Evolutionary conservation across 2,113 vertebrate genomes (phyloP), one percentile per base, ranked within the genome.

Genomic region (Speoplatyrhinus poulsoni): DNA sequence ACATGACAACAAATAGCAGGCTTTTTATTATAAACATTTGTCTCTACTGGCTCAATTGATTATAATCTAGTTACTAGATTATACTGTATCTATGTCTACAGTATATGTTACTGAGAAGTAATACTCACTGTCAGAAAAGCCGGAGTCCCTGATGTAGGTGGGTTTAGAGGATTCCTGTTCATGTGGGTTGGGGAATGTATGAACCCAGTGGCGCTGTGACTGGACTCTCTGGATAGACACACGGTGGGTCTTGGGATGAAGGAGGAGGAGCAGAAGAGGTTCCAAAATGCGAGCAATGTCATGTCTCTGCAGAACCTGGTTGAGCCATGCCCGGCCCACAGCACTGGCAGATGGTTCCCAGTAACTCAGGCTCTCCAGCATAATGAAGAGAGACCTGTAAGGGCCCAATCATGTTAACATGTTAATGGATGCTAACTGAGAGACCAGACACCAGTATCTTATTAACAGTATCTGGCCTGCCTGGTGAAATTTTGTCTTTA

Each of bases 211-310:
- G 52, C 95, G 92, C 69, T 98, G 96, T 33, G 95, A 94, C 81
- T 98, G 97, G 6, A 99, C 96, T 60, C 95, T 93, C 80, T 99
- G 98, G 80, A 99, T 96, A 54, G 97, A 99, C 69, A 99, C 95
- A 4, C 98, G 87, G 72, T 99, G 98, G 61, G 97, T 99, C 90
- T 99, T 99, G 7, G 98, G 98, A 81, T 99, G 98, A 12, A 99
- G 95, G 66, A 99, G 90, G 26, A 99, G 90, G 3, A 99, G 90
- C 0, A 99, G 93, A 58, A 99, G 92, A 26, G 98, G 98, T 79
- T 99, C 97, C 33, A 99, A 92, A 66, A 99, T 95, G 16, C 98
- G 93, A 56, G 98, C 96, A 53, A 99, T 98, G 75, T 99, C 98
- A 67, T 99, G 98, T 84, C 98, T 96, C 86, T 99, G 98, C 46